Base-by-base conservation (phyloP, 2,888 invertebrate genomes). In the Rhagophthalmus giganteus region DNA sequence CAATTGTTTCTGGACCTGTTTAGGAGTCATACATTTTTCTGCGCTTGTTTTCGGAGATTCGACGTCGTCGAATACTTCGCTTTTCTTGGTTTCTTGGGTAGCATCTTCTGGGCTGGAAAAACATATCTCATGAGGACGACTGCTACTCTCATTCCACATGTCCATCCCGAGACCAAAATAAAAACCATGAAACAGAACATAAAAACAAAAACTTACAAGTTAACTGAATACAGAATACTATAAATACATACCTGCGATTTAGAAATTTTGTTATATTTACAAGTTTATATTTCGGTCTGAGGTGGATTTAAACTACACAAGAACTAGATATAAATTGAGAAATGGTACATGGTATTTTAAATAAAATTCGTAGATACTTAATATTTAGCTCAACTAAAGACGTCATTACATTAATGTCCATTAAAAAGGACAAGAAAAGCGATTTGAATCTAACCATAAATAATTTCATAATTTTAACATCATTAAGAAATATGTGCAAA, bases 1-100 rank as follows among this genome's bases (percentile, higher is more conserved):
- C 32, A 80, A 49, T 65, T 78, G 81, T 63, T 79, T 84, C 65
- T 81, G 80, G 1, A 80, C 38, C 75, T 82, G 69, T 56, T 65
- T 70, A 1, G 72, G 72, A 40, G 65, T 72, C 15, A 70, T 34
- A 1, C 61, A 53, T 56, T 69, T 72, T 16, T 63, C 66, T 58
- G 73, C 14, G 16, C 11, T 28, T 28, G 11, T n/a, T 16, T 13
- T 34, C 10, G 2, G 20, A 11, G 27, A 27, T 30, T 30, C 8
- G 30, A 13, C 7, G 20, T 20, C 20, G 3, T 20, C 20, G 3
- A 20, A 27, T 8, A 9, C 27, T 7, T 9, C 8, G 27, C 27
- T 27, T 35, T 35, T 35, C 7, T 20, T 24, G 24, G 16, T 8
- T 10, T 8, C 11, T 9, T 20, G 15, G 16, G 9, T 33, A 34